Conservation (phyloP, 2,113 vertebrate species). For the Acanthochromis polyacanthus region DNA sequence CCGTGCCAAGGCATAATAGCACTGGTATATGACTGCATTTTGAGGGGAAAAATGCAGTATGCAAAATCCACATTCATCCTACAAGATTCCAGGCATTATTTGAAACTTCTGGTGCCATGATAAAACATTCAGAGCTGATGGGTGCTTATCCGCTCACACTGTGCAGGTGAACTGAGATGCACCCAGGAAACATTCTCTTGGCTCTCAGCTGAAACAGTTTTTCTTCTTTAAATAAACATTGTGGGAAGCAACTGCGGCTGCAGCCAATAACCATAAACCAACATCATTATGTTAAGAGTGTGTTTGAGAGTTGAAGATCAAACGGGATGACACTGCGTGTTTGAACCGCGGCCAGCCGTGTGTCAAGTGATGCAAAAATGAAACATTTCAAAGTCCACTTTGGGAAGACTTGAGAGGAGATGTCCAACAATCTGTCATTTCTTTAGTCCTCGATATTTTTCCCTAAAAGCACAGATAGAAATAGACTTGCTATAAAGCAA, state of each 20-base stretch:
- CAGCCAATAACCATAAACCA: constrained; percentile 74
- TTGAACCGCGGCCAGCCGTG: constrained; percentile 58
- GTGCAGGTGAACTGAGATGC: constrained; percentile 72
- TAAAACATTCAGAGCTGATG: background rate
- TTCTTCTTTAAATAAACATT: constrained; percentile 75
- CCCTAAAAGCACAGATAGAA: constrained; percentile 22
- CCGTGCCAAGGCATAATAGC: constrained; percentile 36
- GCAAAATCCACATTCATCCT: constrained; percentile 18
- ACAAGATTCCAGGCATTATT: constrained; percentile 37
- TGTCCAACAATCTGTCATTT: constrained; percentile 24
- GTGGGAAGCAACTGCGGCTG: constrained; percentile 58
- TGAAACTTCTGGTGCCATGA: constrained; percentile 35
- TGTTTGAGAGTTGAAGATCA: constrained; percentile 71
- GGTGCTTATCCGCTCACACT: constrained; percentile 53
- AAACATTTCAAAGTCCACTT: constrained; percentile 32
- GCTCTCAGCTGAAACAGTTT: constrained; percentile 52
- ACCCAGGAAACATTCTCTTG: constrained; percentile 36
- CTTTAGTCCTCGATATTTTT: constrained; percentile 16
- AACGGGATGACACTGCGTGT: constrained; percentile 68
- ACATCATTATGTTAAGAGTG: constrained; percentile 68
- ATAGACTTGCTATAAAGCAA: constrained; percentile 45
- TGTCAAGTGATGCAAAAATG: constrained; percentile 52
- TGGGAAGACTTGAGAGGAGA: constrained; percentile 35
- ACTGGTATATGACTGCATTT: background rate
- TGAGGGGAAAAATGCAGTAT: background rate